Base-by-base conservation (phyloP, 2,797 vertebrate species). In the Phalanger gymnotis region DNA sequence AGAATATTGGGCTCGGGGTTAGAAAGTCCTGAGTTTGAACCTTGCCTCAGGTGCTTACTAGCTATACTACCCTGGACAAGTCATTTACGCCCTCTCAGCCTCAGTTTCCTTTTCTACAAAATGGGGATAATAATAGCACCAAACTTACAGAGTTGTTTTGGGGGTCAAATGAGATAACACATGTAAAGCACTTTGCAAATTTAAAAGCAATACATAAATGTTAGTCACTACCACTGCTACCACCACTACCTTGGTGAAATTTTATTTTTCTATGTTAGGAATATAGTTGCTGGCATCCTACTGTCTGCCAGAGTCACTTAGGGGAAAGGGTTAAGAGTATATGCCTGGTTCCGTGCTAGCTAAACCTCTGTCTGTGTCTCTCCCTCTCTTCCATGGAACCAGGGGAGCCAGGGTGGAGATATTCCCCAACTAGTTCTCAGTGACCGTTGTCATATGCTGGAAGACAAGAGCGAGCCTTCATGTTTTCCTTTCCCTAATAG, bases 201-300 rank as follows among this genome's bases (percentile, higher is more conserved):
- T 87, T 87, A 87, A 51, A n/a, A 81, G n/a, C 25, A 7, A 81
- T 40, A 10, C 47, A 81, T 81, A 47, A 81, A 40, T 73, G 7
- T 34, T 66, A 6, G 25, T 14, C 2, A 25, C 1, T 10, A 58
- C 10, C 11, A 31, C 30, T 7, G 12, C 10, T 27, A 30, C 31
- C 3, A 40, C n/a, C 22, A 87, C 2, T 12, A 87, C 13, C 1
- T 51, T 27, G 40, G 40, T 51, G 10, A 47, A 3, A 57, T 55
- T 94, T 93, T n/a, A n/a, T 95, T 92, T 91, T 93, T 92, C 56
- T 66, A n/a, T 91, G 31, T n/a, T 30, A 54, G 87, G 28, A 66
- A 94, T 52, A 91, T 96, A 31, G 40, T 91, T 94, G 34, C 53
- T 73, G 61, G 25, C 55, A 91, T 90, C 47, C 90, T 55, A 3